Conservation (phyloP, 1,140 invertebrate genomes). For the Drosophila serrata region DNA sequence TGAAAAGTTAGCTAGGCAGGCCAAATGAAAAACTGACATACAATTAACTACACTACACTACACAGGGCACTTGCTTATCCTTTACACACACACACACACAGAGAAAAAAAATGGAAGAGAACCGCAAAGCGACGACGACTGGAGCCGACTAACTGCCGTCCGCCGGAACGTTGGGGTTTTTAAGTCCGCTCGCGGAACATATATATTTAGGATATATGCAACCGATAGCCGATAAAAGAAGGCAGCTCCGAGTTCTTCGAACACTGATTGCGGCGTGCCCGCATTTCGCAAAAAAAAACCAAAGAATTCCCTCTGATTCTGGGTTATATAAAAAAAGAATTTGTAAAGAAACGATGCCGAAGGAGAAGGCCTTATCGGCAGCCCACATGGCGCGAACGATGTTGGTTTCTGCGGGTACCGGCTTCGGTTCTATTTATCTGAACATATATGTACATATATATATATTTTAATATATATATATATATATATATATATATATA, state of each 20-base stretch:
- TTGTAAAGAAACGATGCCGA: not conserved
- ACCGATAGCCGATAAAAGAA: slow-evolving; percentile 12
- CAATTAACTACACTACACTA: slow-evolving; percentile 41
- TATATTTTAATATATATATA: not conserved
- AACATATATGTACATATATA: not conserved
- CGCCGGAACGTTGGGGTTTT: slow-evolving; percentile 11
- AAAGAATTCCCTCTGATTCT: slow-evolving; percentile 19
- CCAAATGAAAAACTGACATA: slow-evolving; percentile 83
- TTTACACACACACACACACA: not conserved
- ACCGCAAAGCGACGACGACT: slow-evolving; percentile 4
- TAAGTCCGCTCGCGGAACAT: slow-evolving; percentile 3
- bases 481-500: not conserved
- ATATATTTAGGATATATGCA: slow-evolving; percentile 24
- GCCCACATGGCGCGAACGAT: slow-evolving; percentile 2
- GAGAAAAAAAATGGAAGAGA: slow-evolving; percentile 1
- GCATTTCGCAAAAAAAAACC: slow-evolving; percentile 17
- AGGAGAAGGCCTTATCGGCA: slow-evolving; percentile 9
- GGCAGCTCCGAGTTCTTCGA: slow-evolving; percentile 10
- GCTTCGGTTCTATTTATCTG: slow-evolving; percentile 14
- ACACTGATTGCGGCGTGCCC: slow-evolving; percentile 15
- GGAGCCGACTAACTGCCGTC: slow-evolving; percentile 28
- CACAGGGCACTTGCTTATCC: not conserved
- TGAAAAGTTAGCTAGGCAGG: slow-evolving; percentile 66
- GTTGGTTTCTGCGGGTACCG: slow-evolving; percentile 8
- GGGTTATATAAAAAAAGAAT: slow-evolving; percentile 14